Evolutionary conservation across 2,113 vertebrate species (phyloP), one percentile per base, ranked within the genome.

Genomic region (Isichthys henryi): DNA sequence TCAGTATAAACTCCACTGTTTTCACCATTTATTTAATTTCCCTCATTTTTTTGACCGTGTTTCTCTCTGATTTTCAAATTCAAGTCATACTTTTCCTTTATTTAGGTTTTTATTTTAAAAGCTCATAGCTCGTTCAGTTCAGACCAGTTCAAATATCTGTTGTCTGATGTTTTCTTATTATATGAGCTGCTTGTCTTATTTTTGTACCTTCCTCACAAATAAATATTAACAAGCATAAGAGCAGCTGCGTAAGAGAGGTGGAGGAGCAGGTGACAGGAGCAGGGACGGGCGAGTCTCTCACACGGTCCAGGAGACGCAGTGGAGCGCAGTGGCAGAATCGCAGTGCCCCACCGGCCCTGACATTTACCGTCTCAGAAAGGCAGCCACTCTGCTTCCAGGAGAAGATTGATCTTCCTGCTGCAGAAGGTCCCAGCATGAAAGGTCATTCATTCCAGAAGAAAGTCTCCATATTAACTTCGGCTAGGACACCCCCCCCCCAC

Each of bases 311-410:
- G 62, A 10, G 58, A 66, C 7, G 23, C 23, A 23, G 7, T n/a
- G 56, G 23, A 27, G 8, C 8, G 23, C 23, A 27, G 58, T 23
- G 23, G 58, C 58, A 10, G 58, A 27, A 10, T 66, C 58, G 23
- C 58, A 10, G 58, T 10, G 23, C 35, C 52, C 31, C 15, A 11
- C 46, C n/a, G n/a, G 27, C 84, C 89, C 92, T 94, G 94, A 94
- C 94, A 94, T 94, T 94, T 95, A 39, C 27, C 92, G 92, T 93
- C 90, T 92, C 92, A 91, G 93, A 94, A 94, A 94, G 93, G 93
- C 93, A 91, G 93, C 93, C 92, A 91, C 93, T 93, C 93, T 93
- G 70, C 90, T 84, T 87, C 49, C 9, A 52, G 35, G 46, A 35
- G 86, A 83, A 88, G 74, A 90, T 92, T 86, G 88, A 91, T 91